Percentiles rank a stretch among this genome's conserved stretches.
phyloP scores from a whole-genome alignment of 2,888 invertebrate species.

The Leucophora obtusa region DNA sequence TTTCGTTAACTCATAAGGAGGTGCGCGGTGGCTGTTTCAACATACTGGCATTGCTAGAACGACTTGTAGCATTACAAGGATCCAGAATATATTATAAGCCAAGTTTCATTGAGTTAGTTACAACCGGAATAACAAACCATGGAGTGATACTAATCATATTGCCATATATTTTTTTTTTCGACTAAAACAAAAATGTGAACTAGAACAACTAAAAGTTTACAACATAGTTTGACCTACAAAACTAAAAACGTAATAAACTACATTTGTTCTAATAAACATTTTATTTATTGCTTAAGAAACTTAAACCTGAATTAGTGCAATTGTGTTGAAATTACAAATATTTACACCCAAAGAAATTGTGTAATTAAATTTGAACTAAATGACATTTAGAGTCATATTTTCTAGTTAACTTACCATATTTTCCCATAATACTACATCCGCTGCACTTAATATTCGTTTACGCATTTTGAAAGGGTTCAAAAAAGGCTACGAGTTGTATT shows the following conservation, averaged over 20 bases:
- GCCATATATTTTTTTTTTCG: slow-evolving; percentile 2
- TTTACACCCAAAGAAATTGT: neutral
- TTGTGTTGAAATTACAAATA: neutral
- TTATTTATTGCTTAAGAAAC: slow-evolving; percentile 6
- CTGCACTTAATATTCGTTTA: slow-evolving; percentile 47
- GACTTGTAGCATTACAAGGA: no score
- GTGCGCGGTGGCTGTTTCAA: no score
- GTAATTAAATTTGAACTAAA: neutral
- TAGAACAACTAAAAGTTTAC: slow-evolving; percentile 15
- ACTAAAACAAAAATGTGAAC: slow-evolving; percentile 4
- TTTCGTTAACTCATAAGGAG: no score
- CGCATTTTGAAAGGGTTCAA: slow-evolving; percentile 57
- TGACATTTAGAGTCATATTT: no score
- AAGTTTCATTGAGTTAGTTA: no score
- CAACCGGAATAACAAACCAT: no score
- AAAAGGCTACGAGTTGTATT: slow-evolving; percentile 27
- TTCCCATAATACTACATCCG: slow-evolving; percentile 54
- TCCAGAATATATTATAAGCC: no score
- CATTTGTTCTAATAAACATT: slow-evolving; percentile 9
- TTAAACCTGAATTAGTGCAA: neutral
- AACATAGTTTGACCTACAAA: slow-evolving; percentile 19
- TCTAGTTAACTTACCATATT: slow-evolving; percentile 59
- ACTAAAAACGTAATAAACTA: neutral
- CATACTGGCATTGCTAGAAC: no score
- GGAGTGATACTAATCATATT: neutral